Base-by-base conservation (phyloP, 2,888 invertebrate species). In the Dioctria linearis region DNA sequence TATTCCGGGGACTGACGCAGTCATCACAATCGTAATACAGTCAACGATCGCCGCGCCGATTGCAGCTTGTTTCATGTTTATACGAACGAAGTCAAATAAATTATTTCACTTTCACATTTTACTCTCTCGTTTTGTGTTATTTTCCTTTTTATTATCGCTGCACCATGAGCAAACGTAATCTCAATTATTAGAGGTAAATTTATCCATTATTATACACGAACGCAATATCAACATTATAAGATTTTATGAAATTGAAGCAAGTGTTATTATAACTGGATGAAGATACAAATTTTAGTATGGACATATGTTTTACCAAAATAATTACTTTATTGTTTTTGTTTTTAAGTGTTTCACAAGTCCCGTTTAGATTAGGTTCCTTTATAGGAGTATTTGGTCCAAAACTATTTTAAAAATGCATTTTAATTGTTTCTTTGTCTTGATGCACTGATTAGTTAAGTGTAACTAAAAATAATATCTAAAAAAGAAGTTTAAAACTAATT, bases 51-150 rank as follows among this genome's bases (percentile, higher is more conserved):
- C 61, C 11, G 54, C 61, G 6, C 61, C 11, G 54, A 11, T 37
- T 11, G 39, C n/a, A 6, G 61, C 61, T 39, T 61, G 61, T 61
- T 25, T 61, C n/a, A 3, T 61, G 61, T 25, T 25, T 25, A 25
- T 61, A 61, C 61, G 61, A 61, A 61, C 25, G 6, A 61, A 61
- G 61, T 39, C n/a, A 61, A 61, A 61, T 61, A 61, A 54, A 61
- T 61, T 61, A 61, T 61, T 61, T 61, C 61, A 61, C 61, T 61
- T 61, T 61, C 61, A 61, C 61, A 61, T 61, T 61, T 61, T 61
- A 61, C 25, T n/a, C 61, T 11, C 54, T 54, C 11, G 54, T 54
- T 54, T 11, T 54, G 8, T 54, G 6, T 46, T 46, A 6, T 54
- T 54, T 54, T 54, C 54, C 11, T n/a, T 54, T 54, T 54, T 54